Evolutionary conservation across 2,797 vertebrate species (phyloP).

Genomic region (Amniataba percoides): DNA sequence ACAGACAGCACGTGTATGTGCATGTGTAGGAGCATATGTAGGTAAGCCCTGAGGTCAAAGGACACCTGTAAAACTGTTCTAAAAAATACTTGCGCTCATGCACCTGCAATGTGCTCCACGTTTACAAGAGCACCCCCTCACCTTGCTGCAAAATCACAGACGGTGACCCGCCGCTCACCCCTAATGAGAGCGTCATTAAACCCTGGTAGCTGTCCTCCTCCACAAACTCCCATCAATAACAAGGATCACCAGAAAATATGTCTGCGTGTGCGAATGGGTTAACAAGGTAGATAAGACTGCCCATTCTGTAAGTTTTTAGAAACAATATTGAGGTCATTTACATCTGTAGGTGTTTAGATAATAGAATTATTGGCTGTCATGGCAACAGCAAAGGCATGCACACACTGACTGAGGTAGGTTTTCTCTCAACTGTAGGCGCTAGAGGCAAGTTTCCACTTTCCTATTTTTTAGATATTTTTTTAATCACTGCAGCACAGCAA

Average conservation of each 20-base stretch:
- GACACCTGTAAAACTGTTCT: slow-evolving; percentile 54
- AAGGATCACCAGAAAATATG: background rate
- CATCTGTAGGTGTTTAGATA: slow-evolving; percentile 15
- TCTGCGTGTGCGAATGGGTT: background rate
- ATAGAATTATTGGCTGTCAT: background rate
- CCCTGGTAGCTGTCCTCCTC: slow-evolving; percentile 29
- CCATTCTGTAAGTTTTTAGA: background rate
- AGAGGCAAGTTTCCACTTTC: slow-evolving; percentile 15
- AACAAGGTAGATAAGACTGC: background rate
- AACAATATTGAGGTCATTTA: background rate
- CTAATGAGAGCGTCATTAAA: slow-evolving; percentile 25
- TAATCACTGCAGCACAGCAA: background rate
- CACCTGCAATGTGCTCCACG: slow-evolving; percentile 58
- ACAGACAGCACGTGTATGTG: slow-evolving; percentile 46
- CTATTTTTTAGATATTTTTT: background rate
- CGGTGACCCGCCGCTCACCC: slow-evolving; percentile 47
- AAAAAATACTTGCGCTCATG: slow-evolving; percentile 49
- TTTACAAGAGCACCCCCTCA: slow-evolving; percentile 61
- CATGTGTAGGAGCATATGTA: slow-evolving; percentile 51
- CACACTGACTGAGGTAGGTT: background rate
- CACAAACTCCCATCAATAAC: slow-evolving; percentile 28
- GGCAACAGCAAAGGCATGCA: background rate
- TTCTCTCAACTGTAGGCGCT: background rate
- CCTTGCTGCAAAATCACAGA: slow-evolving; percentile 40
- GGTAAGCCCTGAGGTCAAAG: slow-evolving; percentile 62